Conservation (phyloP, 2,113 vertebrate species). For the Oreocharis arfaki region DNA sequence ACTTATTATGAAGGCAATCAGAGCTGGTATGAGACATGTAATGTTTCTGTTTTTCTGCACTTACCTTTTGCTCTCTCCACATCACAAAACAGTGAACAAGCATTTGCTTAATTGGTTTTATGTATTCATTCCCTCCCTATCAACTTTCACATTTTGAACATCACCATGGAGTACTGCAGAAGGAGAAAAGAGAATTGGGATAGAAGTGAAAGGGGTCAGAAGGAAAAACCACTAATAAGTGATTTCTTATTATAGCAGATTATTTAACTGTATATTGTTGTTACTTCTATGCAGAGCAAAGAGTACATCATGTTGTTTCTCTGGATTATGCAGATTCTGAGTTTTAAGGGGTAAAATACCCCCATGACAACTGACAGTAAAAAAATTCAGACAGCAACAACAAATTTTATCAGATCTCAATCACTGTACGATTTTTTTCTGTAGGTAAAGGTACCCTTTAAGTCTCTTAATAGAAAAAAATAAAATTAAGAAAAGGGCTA, state of each 20-base stretch:
- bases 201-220: neutral
- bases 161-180: neutral
- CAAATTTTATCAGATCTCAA: neutral
- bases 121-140: neutral
- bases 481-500: neutral
- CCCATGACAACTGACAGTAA: neutral
- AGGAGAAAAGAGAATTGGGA: neutral
- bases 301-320: neutral
- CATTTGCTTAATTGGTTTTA: neutral
- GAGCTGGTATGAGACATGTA: neutral
- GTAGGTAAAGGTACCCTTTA: slow-evolving; percentile 3
- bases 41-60: neutral
- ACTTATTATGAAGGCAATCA: neutral
- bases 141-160: neutral
- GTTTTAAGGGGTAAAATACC: neutral
- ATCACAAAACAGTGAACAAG: neutral
- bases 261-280: neutral
- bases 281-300: slow-evolving; percentile 1
- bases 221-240: neutral
- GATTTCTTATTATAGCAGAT: neutral
- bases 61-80: neutral
- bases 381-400: neutral
- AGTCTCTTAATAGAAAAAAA: neutral
- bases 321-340: neutral
- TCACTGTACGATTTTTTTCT: neutral